Base-by-base conservation (phyloP, 2,797 vertebrate genomes). In the Vultur gryphus region DNA sequence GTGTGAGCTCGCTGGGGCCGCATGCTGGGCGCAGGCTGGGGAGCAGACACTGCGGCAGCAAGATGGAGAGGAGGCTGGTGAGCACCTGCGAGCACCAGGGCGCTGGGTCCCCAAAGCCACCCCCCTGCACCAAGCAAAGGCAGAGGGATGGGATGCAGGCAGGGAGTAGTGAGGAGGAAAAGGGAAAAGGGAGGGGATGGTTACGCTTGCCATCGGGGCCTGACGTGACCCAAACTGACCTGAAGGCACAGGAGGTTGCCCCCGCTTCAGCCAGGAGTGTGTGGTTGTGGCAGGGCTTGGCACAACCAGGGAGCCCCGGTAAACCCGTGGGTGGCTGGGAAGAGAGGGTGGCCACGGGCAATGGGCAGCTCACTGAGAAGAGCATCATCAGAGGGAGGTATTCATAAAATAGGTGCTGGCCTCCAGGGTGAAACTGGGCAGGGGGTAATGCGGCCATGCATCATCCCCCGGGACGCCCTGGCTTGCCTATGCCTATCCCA, bases 11-110 rank as follows among this genome's bases (percentile, higher is more conserved):
- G 51, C 76, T 35, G 33, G 86, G 93, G 96, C 87, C 33, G 20
- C 94, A 87, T 97, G 96, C 94, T 23, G 62, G 92, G 80, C 43
- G 46, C 79, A 92, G 96, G 96, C 66, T 87, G 87, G 57, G 79
- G 75, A 94, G 75, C 97, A 97, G 96, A 95, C 78, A 16, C 83
- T 5, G 7, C 18, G 49, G 84, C 91, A 80, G 91, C 26, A 39
- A 69, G 83, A 91, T 90, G 92, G 95, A 39, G 80, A 90, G 84
- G 84, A 90, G 75, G 49, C 69, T 94, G 81, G 37, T 14, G 26
- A 77, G 85, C 83, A 84, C 25, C 75, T 75, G 52, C 10, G 37
- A 81, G 71, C 91, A 77, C 51, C 8, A 9, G 6, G 12, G 70
- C 13, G 46, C 87, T 87, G 83, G 37, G 19, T 86, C 49, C 92